Evolutionary conservation across 2,113 vertebrate species (phyloP), one percentile per base, ranked within the genome.

Genomic region (Mixornis gularis): DNA sequence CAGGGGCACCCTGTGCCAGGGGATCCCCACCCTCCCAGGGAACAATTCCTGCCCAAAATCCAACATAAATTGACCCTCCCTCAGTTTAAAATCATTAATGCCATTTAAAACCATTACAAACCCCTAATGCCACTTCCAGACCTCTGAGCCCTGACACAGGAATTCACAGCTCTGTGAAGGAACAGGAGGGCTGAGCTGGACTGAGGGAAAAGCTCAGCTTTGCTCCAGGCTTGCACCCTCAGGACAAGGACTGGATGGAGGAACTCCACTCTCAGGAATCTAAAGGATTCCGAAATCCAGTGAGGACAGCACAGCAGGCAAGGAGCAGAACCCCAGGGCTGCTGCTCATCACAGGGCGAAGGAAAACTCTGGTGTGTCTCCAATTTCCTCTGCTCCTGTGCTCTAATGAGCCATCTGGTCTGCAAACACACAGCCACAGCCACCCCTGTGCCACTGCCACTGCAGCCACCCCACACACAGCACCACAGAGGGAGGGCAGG

Each of bases 331-430:
- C 77, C 72, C 60, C 58, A 9, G 91, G 69, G 95, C 95, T 94
- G 87, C 89, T 79, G 95, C 93, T 92, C 4, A 0, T 77, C 72
- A 38, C 85, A 76, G 58, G 89, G 70, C 8, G 13, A 90, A 74
- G 60, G 69, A 51, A 81, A 78, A 78, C 79, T 63, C 94, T 53
- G 40, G 40, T 17, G 89, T 6, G 66, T 1, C 72, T 89, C 85
- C 77, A 87, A 92, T 94, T 94, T 93, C 94, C 94, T 94, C 95
- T 86, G 90, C 66, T 79, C 79, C 73, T 29, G 77, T 7, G 92
- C 88, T 78, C 93, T 93, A 90, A 36, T 36, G 93, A 96, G 93
- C 93, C 88, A 94, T 93, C 86, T 95, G 94, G 70, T 91, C 82
- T 92, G 90, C 62, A 46, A 49, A 40, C 66, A 55, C 91, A 63